Conservation (phyloP, 2,888 invertebrate species). For the Sesamia inferens region DNA sequence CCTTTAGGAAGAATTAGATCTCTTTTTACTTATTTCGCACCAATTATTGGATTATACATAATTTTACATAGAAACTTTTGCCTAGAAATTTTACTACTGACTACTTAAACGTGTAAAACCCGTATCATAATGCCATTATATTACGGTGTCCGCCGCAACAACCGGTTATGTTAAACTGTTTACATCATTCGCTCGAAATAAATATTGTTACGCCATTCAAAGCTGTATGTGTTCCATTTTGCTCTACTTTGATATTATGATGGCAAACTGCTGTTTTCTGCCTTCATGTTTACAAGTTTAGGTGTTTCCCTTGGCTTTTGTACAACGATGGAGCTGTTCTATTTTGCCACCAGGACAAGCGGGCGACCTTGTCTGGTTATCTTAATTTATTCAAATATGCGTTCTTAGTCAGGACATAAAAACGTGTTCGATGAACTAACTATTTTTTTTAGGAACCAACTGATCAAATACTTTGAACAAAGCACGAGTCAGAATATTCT, state of each 20-base stretch:
- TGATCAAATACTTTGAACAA: slow-evolving; percentile 25
- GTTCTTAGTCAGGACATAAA: slow-evolving; percentile 26
- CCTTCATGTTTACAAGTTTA: not conserved
- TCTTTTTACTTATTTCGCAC: not conserved
- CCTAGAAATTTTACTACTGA: slow-evolving; percentile 18
- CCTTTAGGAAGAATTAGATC: not conserved
- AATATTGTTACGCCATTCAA: slow-evolving; percentile 51
- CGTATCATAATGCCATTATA: slow-evolving; percentile 68
- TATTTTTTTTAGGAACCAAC: not conserved
- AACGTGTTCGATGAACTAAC: no score
- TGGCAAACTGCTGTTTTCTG: slow-evolving; percentile 1
- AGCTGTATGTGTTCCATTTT: slow-evolving; percentile 15
- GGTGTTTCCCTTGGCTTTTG: not conserved
- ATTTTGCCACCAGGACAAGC: slow-evolving; percentile 40
- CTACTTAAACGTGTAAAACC: slow-evolving; percentile 53
- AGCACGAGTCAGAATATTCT: slow-evolving; percentile 15
- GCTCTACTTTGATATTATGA: slow-evolving; percentile 30
- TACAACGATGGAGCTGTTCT: slow-evolving; percentile 16
- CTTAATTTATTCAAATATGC: slow-evolving; percentile 77
- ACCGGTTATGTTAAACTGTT: slow-evolving; percentile 77
- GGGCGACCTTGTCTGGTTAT: slow-evolving; percentile 73
- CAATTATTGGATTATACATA: slow-evolving; percentile 1
- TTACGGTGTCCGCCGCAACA: slow-evolving; percentile 59
- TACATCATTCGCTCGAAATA: slow-evolving; percentile 74
- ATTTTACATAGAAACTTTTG: slow-evolving; percentile 16